Base-by-base conservation (phyloP, 2,888 invertebrate genomes). In the Cheilosia urbana region DNA sequence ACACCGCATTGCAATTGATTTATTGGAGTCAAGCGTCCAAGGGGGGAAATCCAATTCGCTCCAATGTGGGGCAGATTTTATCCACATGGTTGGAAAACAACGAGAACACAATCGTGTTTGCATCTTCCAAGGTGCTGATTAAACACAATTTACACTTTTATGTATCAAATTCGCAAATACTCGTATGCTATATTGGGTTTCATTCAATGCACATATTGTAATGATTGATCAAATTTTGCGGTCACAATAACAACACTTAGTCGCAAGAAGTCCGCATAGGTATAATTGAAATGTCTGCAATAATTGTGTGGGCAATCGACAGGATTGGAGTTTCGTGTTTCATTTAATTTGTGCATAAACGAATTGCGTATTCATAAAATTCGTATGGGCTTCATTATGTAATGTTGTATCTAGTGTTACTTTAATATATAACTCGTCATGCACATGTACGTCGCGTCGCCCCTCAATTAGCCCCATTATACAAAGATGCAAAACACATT, bases 401-500 rank as follows among this genome's bases (percentile, higher is more conserved):
- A 66, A 79, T 34, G 51, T 42, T 51, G 19, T 37, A 42, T 42
- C 40, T 60, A n/a, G 45, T 55, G 27, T 30, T 30, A 9, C 30
- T 9, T 7, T 9, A 9, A 9, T 30, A 9, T 9, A 7, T 27
- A 40, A 45, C 3, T 51, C 15, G 37, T 34, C 30, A 40, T 68
- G 40, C 40, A 57, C 42, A 42, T 62, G 30, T 27, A 45, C 60
- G 65, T 65, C 60, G 49, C 11, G 65, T 65, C 60, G 49, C 11
- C 21, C 49, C 76, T 82, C 81, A 82, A 82, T 82, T 82, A 82
- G 77, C 77, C 81, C 58, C 53, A 53, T 53, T 53, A 30, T 30
- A 27, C 69, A 60, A 71, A 65, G 81, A 82, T 71, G 81, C 81
- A 77, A 77, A 82, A 82, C 81, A 82, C 77, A 82, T 82, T 82